Evolutionary conservation across 2,888 invertebrate species (phyloP), one percentile per base, ranked within the genome.

Genomic region (Leptinotarsa peninsularis): DNA sequence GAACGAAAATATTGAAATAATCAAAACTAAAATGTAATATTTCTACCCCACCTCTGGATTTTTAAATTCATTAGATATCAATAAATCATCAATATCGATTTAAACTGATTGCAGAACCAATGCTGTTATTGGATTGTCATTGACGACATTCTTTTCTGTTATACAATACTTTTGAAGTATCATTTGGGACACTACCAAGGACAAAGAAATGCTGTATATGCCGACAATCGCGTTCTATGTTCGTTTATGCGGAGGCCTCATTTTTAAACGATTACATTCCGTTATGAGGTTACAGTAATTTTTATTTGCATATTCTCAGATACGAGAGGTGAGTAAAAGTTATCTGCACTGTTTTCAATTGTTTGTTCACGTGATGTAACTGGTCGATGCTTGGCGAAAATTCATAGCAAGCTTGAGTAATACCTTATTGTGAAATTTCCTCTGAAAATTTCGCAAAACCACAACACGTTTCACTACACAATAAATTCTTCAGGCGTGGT

Each of bases 211-310:
- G n/a, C 14, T 52, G n/a, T 15, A 10, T 21, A 21, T 21, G 3
- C 13, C 18, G 21, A 58, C 21, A 21, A 58, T 58, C 58, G 18
- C 58, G 58, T 4, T 21, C 58, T 18, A 58, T 13, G 58, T 27
- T 13, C 33, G 17, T 63, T 14, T 23, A 63, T 3, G 17, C 33
- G 27, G 33, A 58, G 63, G 15, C 63, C 63, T 4, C 33, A 63
- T 63, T 63, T 33, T 63, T 33, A n/a, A 15, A 33, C 33, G 17
- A 33, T 58, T 4, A 5, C 13, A 63, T 33, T n/a, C 63, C 63
- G 63, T 63, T 63, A 63, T 63, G 63, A 63, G 33, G 63, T 33
- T 63, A 63, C 33, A 33, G 33, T 63, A 17, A 63, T 33, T 63
- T 63, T 63, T 33, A 33, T 63, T 63, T 33, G 63, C 33, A 63